Base-by-base conservation (phyloP, 2,797 vertebrate species). In the Erithacus rubecula region DNA sequence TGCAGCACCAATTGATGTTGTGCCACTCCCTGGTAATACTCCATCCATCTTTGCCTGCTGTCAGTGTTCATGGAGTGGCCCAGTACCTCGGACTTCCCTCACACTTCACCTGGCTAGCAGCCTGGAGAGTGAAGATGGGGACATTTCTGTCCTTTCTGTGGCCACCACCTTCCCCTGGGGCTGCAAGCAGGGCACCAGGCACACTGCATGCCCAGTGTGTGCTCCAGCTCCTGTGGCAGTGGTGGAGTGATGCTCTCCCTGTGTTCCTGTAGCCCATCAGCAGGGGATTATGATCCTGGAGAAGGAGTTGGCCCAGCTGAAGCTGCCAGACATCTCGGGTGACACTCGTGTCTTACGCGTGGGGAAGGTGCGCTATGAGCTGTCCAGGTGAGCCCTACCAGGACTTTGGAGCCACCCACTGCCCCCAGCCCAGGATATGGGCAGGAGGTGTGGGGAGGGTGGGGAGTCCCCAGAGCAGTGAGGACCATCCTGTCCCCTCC, bases 171-270 rank as follows among this genome's bases (percentile, higher is more conserved):
- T 37, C 4, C 23, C 29, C 56, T 11, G 13, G 29, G 29, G 11
- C 52, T 56, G 30, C 77, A 36, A n/a, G 21, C 1, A 2, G 19
- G 55, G 5, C 11, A 3, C 10, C 22, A 34, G 62, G 27, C 62
- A 76, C 43, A 21, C 43, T 6, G 5, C 20, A 1, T 0, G 1
- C 30, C 32, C 0, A 0, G 4, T 19, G 23, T 34, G 1, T 2
- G 23, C 22, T 79, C 5, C 32, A 11, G 34, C 36, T 58, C 22
- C n/a, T 6, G 11, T 0, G 1, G 52, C 56, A 34, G 0, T 2
- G 29, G 16, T 23, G 80, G 16, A 1, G 4, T 77, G 87, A 95
- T 0, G 0, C 15, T 85, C 8, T 53, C n/a, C 21, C 19, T 24
- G 5, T 89, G 36, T n/a, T 37, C 29, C 49, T 29, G 24, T 51